These are phyloP conservation scores for Zaprionus ghesquierei DNA, from an alignment of 1,140 invertebrate species.

Conservation along the genomic window DNA sequence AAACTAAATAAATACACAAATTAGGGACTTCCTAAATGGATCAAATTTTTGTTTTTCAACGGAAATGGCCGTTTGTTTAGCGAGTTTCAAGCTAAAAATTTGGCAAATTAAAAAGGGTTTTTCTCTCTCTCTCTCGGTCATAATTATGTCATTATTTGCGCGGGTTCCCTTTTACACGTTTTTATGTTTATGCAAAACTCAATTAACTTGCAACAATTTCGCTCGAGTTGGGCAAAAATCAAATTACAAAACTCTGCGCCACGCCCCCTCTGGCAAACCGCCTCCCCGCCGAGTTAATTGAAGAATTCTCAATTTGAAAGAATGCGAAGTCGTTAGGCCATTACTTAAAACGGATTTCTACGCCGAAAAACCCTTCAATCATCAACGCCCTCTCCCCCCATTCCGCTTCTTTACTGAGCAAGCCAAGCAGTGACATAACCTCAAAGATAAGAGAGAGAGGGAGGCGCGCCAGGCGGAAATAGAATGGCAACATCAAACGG, in stretches of 20 bases:
- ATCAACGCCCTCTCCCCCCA: background rate
- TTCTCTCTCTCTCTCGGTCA: background rate
- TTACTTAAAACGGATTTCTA: slow-evolving; percentile 52
- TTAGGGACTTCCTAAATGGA: background rate
- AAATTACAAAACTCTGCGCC: slow-evolving; percentile 63
- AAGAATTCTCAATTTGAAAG: slow-evolving; percentile 61
- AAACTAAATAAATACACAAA: background rate
- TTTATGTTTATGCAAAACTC: slow-evolving; percentile 34
- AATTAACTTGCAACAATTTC: slow-evolving; percentile 44
- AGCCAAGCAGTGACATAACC: background rate
- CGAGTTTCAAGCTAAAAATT: background rate
- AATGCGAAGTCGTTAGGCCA: slow-evolving; percentile 69
- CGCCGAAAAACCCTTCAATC: slow-evolving; percentile 7
- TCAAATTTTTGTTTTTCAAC: background rate
- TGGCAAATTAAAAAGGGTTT: background rate
- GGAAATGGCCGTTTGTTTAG: background rate
- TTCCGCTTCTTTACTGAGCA: background rate
- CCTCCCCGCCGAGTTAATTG: slow-evolving; percentile 66
- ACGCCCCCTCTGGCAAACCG: background rate
- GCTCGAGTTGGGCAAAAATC: slow-evolving; percentile 39
- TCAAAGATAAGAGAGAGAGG: background rate
- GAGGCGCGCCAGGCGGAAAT: slow-evolving; percentile 23
- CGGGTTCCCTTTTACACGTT: background rate
- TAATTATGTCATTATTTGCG: slow-evolving; percentile 3
- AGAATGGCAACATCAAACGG: slow-evolving; percentile 37